These are phyloP conservation scores for Heliconius erato DNA, from an alignment of 2,888 invertebrate species.

Conservation along the genomic window DNA sequence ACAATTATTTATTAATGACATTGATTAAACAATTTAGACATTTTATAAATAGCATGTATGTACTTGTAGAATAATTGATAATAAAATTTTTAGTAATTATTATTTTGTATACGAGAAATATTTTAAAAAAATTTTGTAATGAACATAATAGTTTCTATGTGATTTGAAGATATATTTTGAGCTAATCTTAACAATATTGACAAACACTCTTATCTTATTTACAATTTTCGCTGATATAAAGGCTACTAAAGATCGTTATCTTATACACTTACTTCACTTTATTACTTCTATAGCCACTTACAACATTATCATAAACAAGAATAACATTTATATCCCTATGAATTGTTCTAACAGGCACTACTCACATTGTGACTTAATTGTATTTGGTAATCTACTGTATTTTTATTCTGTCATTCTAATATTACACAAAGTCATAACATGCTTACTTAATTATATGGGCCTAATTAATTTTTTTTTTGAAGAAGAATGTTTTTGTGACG, in stretches of 20 bases:
- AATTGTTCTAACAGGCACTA: background rate
- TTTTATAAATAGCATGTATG: background rate
- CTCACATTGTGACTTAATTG: background rate
- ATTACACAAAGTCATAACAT: background rate
- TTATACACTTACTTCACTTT: slow-evolving; percentile 14
- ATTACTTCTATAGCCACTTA: slow-evolving; percentile 6
- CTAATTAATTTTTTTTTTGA: background rate
- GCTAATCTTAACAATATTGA: slow-evolving; percentile 16
- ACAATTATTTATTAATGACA: too few species aligned
- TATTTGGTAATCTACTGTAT: too few species aligned
- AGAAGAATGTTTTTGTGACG: background rate
- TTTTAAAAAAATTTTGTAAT: background rate
- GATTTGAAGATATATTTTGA: background rate
- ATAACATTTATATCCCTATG: slow-evolving; percentile 1
- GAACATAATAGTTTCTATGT: background rate
- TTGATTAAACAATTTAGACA: too few species aligned
- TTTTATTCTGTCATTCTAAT: background rate
- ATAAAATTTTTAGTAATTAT: background rate
- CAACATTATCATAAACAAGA: slow-evolving; percentile 6
- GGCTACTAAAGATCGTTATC: slow-evolving; percentile 21
- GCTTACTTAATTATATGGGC: background rate
- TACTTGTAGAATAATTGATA: background rate
- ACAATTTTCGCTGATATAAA: slow-evolving; percentile 22
- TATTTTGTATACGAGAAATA: background rate
- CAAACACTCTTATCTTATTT: slow-evolving; percentile 17